These are phyloP conservation scores for Thaumetopoea pityocampa DNA, from an alignment of 1,140 invertebrate species.

Conservation along the genomic window DNA sequence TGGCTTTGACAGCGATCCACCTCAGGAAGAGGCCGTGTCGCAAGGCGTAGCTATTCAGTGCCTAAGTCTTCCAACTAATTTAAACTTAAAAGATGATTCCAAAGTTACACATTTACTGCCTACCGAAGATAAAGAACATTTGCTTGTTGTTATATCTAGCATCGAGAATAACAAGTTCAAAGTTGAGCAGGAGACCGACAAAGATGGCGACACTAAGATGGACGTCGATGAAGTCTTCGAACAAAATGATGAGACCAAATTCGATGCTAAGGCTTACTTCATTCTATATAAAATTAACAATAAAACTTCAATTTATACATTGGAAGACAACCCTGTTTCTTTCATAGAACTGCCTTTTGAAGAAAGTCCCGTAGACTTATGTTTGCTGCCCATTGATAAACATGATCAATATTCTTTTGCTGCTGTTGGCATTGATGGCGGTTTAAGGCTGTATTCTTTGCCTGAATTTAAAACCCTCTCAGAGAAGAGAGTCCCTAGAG, in stretches of 20 bases:
- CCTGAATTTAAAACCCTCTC: slow-evolving; percentile 79
- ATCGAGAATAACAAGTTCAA: slow-evolving; percentile 48
- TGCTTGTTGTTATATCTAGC: slow-evolving; percentile 79
- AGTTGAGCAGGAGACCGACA: slow-evolving; percentile 39
- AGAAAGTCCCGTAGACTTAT: slow-evolving; percentile 82
- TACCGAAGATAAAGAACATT: slow-evolving; percentile 79
- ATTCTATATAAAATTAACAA: slow-evolving; percentile 60
- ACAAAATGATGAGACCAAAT: slow-evolving; percentile 35
- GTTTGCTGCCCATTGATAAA: slow-evolving; percentile 78
- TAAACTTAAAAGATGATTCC: slow-evolving; percentile 65
- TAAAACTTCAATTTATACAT: slow-evolving; percentile 55
- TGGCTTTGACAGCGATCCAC: slow-evolving; percentile 63
- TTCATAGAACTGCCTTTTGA: slow-evolving; percentile 78
- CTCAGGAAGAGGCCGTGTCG: slow-evolving; percentile 52
- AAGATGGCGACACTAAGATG: slow-evolving; percentile 54
- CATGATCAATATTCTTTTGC: slow-evolving; percentile 55
- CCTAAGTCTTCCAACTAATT: slow-evolving; percentile 65
- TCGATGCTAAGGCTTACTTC: slow-evolving; percentile 53
- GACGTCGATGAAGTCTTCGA: slow-evolving; percentile 50
- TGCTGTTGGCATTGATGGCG: slow-evolving; percentile 81
- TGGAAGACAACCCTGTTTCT: slow-evolving; percentile 78
- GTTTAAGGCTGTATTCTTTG: slow-evolving; percentile 81
- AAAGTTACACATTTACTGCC: slow-evolving; percentile 79
- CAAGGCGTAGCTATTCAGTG: slow-evolving; percentile 73
- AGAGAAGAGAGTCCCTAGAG: slow-evolving; percentile 79